These are phyloP conservation scores for Lacerta bilineata DNA, from an alignment of 2,797 vertebrate genomes.

Conservation along the genomic window DNA sequence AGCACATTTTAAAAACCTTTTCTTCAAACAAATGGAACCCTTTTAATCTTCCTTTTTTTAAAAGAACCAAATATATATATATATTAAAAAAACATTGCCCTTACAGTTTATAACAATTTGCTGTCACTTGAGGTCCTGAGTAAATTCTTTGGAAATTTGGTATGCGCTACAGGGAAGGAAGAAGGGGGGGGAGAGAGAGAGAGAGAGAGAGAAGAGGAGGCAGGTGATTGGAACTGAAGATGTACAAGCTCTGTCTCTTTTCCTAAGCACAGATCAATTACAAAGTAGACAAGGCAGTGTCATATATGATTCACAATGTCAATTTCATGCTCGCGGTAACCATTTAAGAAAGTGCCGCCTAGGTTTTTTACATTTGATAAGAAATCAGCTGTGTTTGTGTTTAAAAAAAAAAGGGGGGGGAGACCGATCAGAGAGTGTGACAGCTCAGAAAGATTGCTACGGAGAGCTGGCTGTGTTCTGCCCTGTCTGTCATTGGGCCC, in stretches of 20 bases:
- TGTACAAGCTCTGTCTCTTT: slow-evolving; percentile 37
- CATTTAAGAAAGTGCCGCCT: slow-evolving; percentile 93
- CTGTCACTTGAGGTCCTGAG: slow-evolving; percentile 28
- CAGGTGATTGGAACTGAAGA: slow-evolving; percentile 45
- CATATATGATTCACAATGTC: slow-evolving; percentile 99
- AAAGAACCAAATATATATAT: neutral
- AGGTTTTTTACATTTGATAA: slow-evolving; percentile 98
- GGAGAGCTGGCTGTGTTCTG: slow-evolving; percentile 84
- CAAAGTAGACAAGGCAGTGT: slow-evolving; percentile 93
- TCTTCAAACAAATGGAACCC: neutral
- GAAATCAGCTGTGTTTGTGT: slow-evolving; percentile 95
- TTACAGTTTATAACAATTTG: slow-evolving; percentile 56
- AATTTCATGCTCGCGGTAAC: slow-evolving; percentile 98
- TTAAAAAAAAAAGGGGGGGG: slow-evolving; percentile 67
- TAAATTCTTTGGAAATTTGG: slow-evolving; percentile 33
- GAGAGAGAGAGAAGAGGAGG: neutral
- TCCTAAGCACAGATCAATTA: slow-evolving; percentile 93
- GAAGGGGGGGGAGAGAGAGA: slow-evolving; percentile 1
- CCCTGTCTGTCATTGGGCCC: slow-evolving; percentile 88
- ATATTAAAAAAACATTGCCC: slow-evolving; percentile 11
- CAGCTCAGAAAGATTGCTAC: slow-evolving; percentile 92
- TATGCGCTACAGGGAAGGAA: slow-evolving; percentile 38
- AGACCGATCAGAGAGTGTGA: slow-evolving; percentile 93
- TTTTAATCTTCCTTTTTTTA: slow-evolving; percentile 21
- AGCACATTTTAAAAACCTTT: neutral